Conservation (phyloP, 2,113 vertebrate species). For the Scomber colias region DNA sequence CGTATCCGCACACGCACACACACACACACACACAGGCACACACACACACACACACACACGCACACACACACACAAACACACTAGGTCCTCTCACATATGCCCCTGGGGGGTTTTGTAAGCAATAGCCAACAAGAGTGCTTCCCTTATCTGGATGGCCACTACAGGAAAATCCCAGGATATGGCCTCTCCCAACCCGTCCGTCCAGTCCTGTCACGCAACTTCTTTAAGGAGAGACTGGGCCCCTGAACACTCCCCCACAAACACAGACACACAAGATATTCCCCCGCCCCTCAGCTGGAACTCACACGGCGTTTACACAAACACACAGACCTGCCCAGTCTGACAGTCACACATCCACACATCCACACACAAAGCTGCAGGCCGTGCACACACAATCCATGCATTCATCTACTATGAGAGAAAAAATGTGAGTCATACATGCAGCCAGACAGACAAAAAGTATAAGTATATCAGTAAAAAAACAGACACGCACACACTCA, state of each 20-base stretch:
- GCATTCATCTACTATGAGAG: background rate
- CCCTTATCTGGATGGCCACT: conserved; percentile 75
- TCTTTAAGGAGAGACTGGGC: conserved; percentile 50
- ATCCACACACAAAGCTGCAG: conserved; percentile 10
- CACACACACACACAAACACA: conserved; percentile 33
- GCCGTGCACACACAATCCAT: conserved; percentile 8
- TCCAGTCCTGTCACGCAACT: conserved; percentile 76
- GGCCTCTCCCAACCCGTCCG: conserved; percentile 70
- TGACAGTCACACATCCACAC: background rate
- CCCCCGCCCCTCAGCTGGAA: conserved; percentile 1
- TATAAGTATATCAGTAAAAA: background rate
- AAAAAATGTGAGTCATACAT: background rate
- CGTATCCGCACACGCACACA: conserved; percentile 26
- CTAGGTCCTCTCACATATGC: conserved; percentile 14
- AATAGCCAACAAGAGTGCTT: conserved; percentile 67
- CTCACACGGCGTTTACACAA: conserved; percentile 26
- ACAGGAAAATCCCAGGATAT: conserved; percentile 81
- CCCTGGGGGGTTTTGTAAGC: conserved; percentile 59
- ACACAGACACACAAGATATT: conserved; percentile 19
- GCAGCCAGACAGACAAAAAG: background rate
- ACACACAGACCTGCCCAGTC: conserved; percentile 31
- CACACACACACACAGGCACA: background rate
- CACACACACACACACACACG: background rate
- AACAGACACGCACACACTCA: background rate
- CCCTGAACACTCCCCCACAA: conserved; percentile 19